These are phyloP conservation scores for Strix uralensis DNA, from an alignment of 2,113 vertebrate species.

Conservation along the genomic window DNA sequence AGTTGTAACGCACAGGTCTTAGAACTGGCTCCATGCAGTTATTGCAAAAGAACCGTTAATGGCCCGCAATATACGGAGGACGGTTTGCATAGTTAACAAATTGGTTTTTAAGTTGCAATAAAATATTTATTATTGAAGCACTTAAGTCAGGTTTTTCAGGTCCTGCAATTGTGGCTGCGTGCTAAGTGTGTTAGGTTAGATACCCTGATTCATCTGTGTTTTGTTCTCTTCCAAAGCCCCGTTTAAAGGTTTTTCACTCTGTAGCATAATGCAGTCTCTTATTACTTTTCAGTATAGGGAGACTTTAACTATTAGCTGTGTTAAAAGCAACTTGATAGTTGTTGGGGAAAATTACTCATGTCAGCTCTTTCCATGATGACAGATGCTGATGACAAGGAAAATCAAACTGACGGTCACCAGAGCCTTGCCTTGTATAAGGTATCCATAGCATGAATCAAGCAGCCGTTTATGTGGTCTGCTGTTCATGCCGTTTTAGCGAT, in stretches of 20 bases:
- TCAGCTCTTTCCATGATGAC: not conserved
- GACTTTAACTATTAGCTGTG: not conserved
- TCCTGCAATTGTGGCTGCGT: not conserved
- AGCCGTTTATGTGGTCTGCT: rapidly evolving
- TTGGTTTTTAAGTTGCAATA: not conserved
- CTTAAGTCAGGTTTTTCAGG: slow-evolving; percentile 25
- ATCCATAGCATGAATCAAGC: not conserved
- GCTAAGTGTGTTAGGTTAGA: not conserved
- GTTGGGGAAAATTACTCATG: not conserved
- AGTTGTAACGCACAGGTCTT: not conserved
- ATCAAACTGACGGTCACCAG: not conserved
- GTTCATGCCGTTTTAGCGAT: rapidly evolving
- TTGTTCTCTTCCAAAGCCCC: not conserved
- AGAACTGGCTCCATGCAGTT: not conserved
- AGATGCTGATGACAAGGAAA: not conserved
- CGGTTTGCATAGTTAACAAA: slow-evolving; percentile 45
- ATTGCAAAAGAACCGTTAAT: not conserved
- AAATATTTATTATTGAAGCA: slow-evolving; percentile 47
- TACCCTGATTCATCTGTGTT: not conserved
- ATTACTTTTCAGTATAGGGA: not conserved
- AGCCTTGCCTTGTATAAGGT: not conserved
- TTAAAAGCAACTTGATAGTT: not conserved
- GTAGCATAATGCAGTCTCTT: not conserved
- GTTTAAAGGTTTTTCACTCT: not conserved
- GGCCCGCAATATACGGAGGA: not conserved